Percentiles rank a stretch among this genome's conserved stretches.
Conservation (phyloP, 2,797 vertebrate species). For the Acanthis flammea region DNA sequence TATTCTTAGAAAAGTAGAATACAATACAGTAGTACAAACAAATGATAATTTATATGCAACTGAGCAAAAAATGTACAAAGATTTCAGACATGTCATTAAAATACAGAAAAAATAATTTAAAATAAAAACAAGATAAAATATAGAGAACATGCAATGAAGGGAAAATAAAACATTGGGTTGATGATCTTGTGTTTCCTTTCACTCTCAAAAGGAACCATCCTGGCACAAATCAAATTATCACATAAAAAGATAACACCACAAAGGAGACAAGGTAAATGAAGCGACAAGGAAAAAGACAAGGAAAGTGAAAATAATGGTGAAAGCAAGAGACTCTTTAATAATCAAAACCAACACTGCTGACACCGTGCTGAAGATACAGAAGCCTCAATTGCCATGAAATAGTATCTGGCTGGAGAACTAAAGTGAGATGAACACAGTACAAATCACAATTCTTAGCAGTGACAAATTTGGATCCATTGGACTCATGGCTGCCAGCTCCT, state of each 20-base stretch:
- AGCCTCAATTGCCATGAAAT: neutral
- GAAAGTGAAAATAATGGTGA: slow-evolving; percentile 22
- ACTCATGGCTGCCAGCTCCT: neutral
- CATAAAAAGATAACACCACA: slow-evolving; percentile 13
- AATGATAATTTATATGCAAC: slow-evolving; percentile 63
- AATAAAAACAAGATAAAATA: slow-evolving; percentile 58
- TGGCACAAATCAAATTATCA: neutral
- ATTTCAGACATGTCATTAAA: slow-evolving; percentile 57
- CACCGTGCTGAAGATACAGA: neutral
- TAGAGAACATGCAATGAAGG: slow-evolving; percentile 57
- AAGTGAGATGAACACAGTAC: neutral
- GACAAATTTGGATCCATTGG: neutral
- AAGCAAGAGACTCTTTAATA: slow-evolving; percentile 41
- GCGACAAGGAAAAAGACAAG: slow-evolving; percentile 1
- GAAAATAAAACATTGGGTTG: slow-evolving; percentile 39
- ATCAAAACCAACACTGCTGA: neutral
- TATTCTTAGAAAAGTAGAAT: slow-evolving; percentile 57
- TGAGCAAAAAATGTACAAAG: slow-evolving; percentile 66
- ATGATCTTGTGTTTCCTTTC: slow-evolving; percentile 49
- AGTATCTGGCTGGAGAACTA: neutral
- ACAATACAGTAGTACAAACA: slow-evolving; percentile 69
- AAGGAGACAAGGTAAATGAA: slow-evolving; percentile 24
- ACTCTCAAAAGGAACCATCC: slow-evolving; percentile 40
- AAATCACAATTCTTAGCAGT: neutral
- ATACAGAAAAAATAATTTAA: slow-evolving; percentile 67